Percentiles rank a stretch among this genome's conserved stretches.
Evolutionary conservation across 1,140 invertebrate genomes (phyloP).

Genomic region (Oscheius sp.): DNA sequence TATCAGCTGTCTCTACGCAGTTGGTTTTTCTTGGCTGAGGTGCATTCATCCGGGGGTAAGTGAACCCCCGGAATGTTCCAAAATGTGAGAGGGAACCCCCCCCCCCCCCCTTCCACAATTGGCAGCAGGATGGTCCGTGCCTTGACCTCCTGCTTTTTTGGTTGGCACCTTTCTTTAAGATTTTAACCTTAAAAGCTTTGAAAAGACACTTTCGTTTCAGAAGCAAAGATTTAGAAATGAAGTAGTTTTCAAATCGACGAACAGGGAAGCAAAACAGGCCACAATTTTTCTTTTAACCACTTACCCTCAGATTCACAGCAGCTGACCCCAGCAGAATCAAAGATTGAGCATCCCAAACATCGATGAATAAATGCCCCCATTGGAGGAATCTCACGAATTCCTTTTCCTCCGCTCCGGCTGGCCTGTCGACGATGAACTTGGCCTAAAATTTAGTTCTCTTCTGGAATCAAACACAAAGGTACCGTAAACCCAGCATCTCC

Average conservation of each 20-base stretch:
- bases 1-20: too few species aligned
- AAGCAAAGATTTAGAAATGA: background rate
- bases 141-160: too few species aligned
- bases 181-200: slow-evolving; percentile 1
- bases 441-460: background rate
- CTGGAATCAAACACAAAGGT: background rate
- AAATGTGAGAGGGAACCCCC: too few species aligned
- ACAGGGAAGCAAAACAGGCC: background rate
- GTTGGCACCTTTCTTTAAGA: slow-evolving; percentile 32
- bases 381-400: slow-evolving; percentile 46
- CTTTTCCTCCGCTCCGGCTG: slow-evolving; percentile 3
- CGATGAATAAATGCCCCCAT: slow-evolving; percentile 32
- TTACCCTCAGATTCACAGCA: slow-evolving; percentile 46
- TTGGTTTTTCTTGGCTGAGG: too few species aligned
- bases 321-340: slow-evolving; percentile 46
- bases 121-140: too few species aligned
- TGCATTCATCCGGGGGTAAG: too few species aligned
- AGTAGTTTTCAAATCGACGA: background rate
- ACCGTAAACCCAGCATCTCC: slow-evolving; percentile 21
- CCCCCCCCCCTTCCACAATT: too few species aligned
- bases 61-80: too few species aligned
- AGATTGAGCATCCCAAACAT: slow-evolving; percentile 53
- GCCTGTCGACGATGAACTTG: slow-evolving; percentile 22
- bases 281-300: background rate
- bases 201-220: background rate